Percentiles rank a stretch among this genome's conserved stretches.
phyloP scores from a whole-genome alignment of 2,113 vertebrate species.

The Colius striatus region DNA sequence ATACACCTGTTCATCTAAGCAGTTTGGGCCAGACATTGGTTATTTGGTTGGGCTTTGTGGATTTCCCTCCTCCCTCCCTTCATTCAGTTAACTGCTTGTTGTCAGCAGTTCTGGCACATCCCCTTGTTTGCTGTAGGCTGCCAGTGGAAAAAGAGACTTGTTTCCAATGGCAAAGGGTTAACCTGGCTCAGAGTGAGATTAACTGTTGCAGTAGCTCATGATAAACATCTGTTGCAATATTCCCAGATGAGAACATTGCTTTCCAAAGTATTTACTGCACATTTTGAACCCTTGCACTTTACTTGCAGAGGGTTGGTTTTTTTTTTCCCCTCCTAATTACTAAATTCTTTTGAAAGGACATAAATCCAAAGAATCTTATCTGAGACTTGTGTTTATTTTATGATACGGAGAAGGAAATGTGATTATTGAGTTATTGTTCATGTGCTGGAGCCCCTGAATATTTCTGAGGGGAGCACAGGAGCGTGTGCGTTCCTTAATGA shows the following conservation, averaged over 20 bases:
- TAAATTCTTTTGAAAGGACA: neutral
- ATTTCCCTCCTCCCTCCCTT: neutral
- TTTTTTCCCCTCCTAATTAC: neutral
- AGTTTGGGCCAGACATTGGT: conserved; percentile 19
- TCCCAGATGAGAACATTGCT: conserved; percentile 41
- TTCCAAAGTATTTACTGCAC: conserved; percentile 40
- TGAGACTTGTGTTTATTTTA: conserved; percentile 16
- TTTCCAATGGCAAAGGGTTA: conserved; percentile 42
- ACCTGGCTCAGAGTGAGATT: neutral
- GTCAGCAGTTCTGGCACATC: neutral
- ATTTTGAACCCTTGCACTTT: neutral
- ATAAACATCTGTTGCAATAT: conserved; percentile 60
- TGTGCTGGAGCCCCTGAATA: neutral
- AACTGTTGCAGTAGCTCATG: conserved; percentile 49
- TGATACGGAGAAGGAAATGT: neutral
- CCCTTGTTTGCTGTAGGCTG: neutral
- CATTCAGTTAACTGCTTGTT: conserved; percentile 35
- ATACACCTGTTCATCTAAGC: conserved; percentile 45
- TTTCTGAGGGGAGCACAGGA: neutral
- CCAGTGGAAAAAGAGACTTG: neutral
- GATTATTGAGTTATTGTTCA: neutral
- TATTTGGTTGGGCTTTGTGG: conserved; percentile 4
- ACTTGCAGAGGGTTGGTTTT: neutral
- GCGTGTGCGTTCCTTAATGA: neutral
- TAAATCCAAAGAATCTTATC: neutral